Evolutionary conservation across 2,113 vertebrate genomes (phyloP).

Genomic region (Sitta europaea): DNA sequence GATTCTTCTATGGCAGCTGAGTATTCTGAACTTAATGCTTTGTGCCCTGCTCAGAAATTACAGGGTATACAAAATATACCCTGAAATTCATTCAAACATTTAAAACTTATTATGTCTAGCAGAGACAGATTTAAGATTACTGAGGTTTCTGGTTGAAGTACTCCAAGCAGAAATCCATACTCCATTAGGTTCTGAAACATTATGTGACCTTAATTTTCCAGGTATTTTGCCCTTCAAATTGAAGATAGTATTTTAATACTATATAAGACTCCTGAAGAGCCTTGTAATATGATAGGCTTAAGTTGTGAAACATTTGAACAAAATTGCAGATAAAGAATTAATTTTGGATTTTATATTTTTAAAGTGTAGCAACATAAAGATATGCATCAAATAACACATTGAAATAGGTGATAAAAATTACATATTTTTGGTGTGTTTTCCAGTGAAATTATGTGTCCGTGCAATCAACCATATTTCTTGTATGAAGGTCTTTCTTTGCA

Average conservation of each 20-base stretch:
- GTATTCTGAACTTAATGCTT: constrained; percentile 29
- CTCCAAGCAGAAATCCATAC: constrained; percentile 71
- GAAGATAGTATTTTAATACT: constrained; percentile 69
- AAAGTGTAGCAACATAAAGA: neutral
- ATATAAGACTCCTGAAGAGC: constrained; percentile 60
- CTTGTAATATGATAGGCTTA: constrained; percentile 57
- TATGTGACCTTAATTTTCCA: constrained; percentile 76
- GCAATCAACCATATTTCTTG: neutral
- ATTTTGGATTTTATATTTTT: constrained; percentile 30
- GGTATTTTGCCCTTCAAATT: constrained; percentile 74
- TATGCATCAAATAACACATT: neutral
- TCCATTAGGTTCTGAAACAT: constrained; percentile 70
- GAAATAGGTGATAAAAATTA: neutral
- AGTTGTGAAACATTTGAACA: constrained; percentile 57
- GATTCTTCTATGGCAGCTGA: neutral
- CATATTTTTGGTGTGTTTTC: neutral
- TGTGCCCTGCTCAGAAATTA: constrained; percentile 48
- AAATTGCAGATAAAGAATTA: constrained; percentile 64
- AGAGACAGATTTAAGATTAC: constrained; percentile 70
- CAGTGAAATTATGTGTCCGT: neutral
- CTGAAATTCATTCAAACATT: constrained; percentile 67
- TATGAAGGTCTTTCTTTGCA: neutral
- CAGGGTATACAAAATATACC: constrained; percentile 30
- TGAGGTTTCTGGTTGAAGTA: constrained; percentile 69
- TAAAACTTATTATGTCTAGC: constrained; percentile 58